Conservation (phyloP, 2,888 invertebrate genomes). For the Hermaeophaga mercurialis region DNA sequence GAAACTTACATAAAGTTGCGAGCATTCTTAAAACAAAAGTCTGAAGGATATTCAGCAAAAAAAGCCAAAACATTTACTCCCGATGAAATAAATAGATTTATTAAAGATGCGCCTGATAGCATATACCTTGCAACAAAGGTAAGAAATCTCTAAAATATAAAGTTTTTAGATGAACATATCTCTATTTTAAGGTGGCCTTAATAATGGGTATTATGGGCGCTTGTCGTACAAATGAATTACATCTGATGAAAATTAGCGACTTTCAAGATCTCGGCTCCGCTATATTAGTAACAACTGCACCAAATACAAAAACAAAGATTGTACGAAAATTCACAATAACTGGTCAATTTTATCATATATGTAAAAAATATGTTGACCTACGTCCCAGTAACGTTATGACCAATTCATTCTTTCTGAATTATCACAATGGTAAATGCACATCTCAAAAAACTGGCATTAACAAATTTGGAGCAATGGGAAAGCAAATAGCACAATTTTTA, state of each 20-base stretch:
- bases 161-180: no score
- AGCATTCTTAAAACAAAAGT: conserved; percentile 40
- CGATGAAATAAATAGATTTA: conserved; percentile 38
- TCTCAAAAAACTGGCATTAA: conserved; percentile 29
- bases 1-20: conserved; percentile 30
- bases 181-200: conserved; percentile 29
- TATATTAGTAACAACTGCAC: conserved; percentile 30
- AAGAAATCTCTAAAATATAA: not conserved
- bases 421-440: conserved; percentile 31
- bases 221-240: conserved; percentile 30
- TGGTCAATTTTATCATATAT: conserved; percentile 26
- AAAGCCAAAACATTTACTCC: conserved; percentile 44
- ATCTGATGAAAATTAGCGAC: conserved; percentile 27
- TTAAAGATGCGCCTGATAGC: conserved; percentile 32
- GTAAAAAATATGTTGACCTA: conserved; percentile 27
- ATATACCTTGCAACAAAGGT: conserved; percentile 32
- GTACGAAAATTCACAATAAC: conserved; percentile 31
- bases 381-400: conserved; percentile 20
- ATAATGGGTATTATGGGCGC: conserved; percentile 32
- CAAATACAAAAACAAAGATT: conserved; percentile 25
- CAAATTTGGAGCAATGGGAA: conserved; percentile 30
- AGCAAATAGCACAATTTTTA: conserved; percentile 31
- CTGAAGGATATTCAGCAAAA: conserved; percentile 43
- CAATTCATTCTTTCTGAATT: conserved; percentile 32
- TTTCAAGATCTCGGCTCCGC: conserved; percentile 30